Evolutionary conservation across 1,140 invertebrate genomes (phyloP).

Genomic region (Drosophila oshimai): DNA sequence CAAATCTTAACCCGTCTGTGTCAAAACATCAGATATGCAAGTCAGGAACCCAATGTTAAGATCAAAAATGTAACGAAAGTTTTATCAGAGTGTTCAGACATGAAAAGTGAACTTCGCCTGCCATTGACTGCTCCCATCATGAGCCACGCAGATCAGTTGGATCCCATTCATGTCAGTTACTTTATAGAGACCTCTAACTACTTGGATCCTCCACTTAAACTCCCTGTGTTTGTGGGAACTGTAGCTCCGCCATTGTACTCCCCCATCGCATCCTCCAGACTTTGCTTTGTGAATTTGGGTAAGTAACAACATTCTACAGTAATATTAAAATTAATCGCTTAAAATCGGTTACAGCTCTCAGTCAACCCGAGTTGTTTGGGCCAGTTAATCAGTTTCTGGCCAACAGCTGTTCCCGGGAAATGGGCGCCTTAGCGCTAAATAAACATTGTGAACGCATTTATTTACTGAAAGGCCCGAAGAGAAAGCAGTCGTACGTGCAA

Average conservation of each 20-base stretch:
- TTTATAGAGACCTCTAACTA: slow-evolving; percentile 39
- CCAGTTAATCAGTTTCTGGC: slow-evolving; percentile 36
- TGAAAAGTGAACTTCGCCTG: slow-evolving; percentile 26
- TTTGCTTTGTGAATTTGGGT: slow-evolving; percentile 55
- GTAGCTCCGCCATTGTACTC: slow-evolving; percentile 37
- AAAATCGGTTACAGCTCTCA: slow-evolving; percentile 41
- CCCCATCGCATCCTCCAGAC: background rate
- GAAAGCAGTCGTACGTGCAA: slow-evolving; percentile 53
- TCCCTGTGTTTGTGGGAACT: slow-evolving; percentile 55
- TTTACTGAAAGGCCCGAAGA: slow-evolving; percentile 41
- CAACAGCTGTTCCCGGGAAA: slow-evolving; percentile 49
- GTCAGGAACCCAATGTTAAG: slow-evolving; percentile 12
- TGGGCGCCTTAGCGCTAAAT: background rate
- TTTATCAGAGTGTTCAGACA: slow-evolving; percentile 14
- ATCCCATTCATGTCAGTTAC: slow-evolving; percentile 39
- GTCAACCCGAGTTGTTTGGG: slow-evolving; percentile 27
- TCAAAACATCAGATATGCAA: slow-evolving; percentile 35
- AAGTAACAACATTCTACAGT: background rate
- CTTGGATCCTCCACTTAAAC: background rate
- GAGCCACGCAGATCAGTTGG: background rate
- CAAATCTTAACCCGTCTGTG: slow-evolving; percentile 19
- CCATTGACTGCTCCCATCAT: slow-evolving; percentile 50
- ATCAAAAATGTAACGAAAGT: slow-evolving; percentile 27
- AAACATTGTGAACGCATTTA: slow-evolving; percentile 43
- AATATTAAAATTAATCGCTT: background rate